Percentiles rank a stretch among this genome's conserved stretches.
Evolutionary conservation across 2,113 vertebrate genomes (phyloP).

Genomic region (Antigone vipio): DNA sequence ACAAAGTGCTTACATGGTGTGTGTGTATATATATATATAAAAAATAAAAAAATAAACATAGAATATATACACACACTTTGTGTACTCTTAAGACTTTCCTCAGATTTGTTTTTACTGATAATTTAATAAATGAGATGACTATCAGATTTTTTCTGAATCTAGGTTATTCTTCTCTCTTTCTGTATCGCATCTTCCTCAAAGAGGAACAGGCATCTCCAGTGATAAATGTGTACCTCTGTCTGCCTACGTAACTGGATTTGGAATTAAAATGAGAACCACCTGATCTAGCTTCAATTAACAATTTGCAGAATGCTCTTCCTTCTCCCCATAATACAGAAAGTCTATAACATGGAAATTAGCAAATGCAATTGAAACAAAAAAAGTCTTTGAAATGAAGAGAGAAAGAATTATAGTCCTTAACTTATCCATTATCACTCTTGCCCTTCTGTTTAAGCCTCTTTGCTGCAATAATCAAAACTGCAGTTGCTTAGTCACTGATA

Average conservation of each 20-base stretch:
- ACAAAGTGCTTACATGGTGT: not conserved
- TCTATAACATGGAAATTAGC: not conserved
- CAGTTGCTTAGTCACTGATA: not conserved
- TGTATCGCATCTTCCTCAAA: not conserved
- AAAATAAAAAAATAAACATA: not conserved
- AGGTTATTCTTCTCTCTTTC: not conserved
- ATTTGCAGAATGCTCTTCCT: not conserved
- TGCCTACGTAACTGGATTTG: not conserved
- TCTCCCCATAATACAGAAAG: not conserved
- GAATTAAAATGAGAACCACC: not conserved
- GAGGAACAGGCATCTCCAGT: not conserved
- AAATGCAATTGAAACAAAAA: not conserved
- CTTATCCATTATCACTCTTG: not conserved
- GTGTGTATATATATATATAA: not conserved
- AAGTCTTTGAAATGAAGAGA: not conserved
- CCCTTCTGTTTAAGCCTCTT: conserved; percentile 26
- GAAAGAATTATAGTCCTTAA: conserved; percentile 11
- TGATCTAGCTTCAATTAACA: not conserved
- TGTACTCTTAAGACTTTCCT: not conserved
- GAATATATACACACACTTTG: not conserved
- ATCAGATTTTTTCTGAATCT: not conserved
- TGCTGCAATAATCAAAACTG: not conserved
- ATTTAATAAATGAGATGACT: not conserved
- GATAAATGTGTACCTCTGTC: not conserved
- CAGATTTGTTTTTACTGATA: not conserved